A percentile compares a stretch with the other conserved stretches of the same genome.
phyloP scores from a whole-genome alignment of 2,113 vertebrate species.

The Tenebrosternarchus preto region DNA sequence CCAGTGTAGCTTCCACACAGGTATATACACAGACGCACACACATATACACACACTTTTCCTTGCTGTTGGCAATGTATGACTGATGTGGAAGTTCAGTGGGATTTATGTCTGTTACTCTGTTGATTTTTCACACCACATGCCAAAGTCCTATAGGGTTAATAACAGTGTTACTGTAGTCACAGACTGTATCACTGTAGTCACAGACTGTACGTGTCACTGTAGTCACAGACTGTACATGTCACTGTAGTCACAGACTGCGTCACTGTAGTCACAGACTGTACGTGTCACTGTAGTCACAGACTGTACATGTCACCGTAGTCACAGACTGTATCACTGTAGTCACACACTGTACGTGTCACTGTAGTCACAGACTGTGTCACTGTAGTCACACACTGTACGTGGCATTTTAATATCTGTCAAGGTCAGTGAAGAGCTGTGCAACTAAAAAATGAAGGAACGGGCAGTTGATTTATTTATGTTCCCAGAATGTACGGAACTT shows the following conservation, averaged over 20 bases:
- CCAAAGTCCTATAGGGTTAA: constrained; percentile 30
- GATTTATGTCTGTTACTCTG: constrained; percentile 36
- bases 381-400: constrained; percentile 1
- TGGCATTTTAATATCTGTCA: background rate
- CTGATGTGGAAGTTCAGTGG: constrained; percentile 16
- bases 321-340: constrained; percentile 15
- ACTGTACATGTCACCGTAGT: too few relatives aligned
- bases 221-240: constrained; percentile 15
- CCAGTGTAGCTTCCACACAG: constrained; percentile 69
- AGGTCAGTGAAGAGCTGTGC: constrained; percentile 31
- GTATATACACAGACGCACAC: constrained; percentile 43
- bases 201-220: constrained; percentile 7
- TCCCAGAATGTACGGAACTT: background rate
- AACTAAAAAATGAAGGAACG: background rate
- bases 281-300: constrained; percentile 22
- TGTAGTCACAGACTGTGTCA: constrained; percentile 16
- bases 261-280: constrained; percentile 19
- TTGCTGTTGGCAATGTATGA: constrained; percentile 5
- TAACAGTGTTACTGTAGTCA: constrained; percentile 24
- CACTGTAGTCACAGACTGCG: too few relatives aligned
- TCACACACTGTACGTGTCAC: constrained; percentile 4
- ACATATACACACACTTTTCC: constrained; percentile 8
- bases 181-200: constrained; percentile 6
- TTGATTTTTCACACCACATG: constrained; percentile 9
- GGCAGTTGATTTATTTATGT: constrained; percentile 11